A percentile compares a stretch with the other conserved stretches of the same genome.
phyloP scores from a whole-genome alignment of 2,888 invertebrate genomes.

The Eupsilia transversa region DNA sequence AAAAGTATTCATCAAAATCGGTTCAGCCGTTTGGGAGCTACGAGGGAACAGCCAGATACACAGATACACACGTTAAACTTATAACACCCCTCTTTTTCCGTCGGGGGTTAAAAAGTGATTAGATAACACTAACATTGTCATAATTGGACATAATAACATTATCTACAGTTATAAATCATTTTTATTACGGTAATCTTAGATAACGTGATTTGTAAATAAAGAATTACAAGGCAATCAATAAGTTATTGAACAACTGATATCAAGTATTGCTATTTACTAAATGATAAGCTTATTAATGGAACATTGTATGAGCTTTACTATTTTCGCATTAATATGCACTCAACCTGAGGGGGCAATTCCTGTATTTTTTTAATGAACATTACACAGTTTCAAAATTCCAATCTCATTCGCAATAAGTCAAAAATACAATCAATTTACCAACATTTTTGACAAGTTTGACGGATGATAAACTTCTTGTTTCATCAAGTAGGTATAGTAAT shows the following conservation, averaged over 20 bases:
- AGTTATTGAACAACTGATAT: slow-evolving; percentile 11
- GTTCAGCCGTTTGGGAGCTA: too few relatives aligned
- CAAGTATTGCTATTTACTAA: slow-evolving; percentile 6
- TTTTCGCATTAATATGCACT: background rate
- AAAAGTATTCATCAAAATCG: too few relatives aligned
- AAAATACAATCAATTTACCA: too few relatives aligned
- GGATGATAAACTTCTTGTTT: background rate
- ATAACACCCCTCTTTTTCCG: too few relatives aligned
- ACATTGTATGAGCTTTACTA: background rate
- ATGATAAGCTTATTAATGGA: background rate
- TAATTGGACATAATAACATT: background rate
- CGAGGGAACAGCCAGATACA: too few relatives aligned
- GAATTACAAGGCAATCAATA: slow-evolving; percentile 17
- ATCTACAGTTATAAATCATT: slow-evolving; percentile 17
- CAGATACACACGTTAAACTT: too few relatives aligned
- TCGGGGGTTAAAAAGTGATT: background rate
- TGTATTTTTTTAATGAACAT: too few relatives aligned
- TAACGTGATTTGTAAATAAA: slow-evolving; percentile 18
- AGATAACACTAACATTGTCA: slow-evolving; percentile 4
- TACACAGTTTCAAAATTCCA: too few relatives aligned
- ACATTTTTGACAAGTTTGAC: too few relatives aligned
- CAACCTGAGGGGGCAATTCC: too few relatives aligned
- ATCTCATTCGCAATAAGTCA: too few relatives aligned
- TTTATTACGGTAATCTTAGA: background rate
- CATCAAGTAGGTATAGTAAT: background rate